Conservation (phyloP, 1,140 invertebrate species). For the Heterodera schachtii region DNA sequence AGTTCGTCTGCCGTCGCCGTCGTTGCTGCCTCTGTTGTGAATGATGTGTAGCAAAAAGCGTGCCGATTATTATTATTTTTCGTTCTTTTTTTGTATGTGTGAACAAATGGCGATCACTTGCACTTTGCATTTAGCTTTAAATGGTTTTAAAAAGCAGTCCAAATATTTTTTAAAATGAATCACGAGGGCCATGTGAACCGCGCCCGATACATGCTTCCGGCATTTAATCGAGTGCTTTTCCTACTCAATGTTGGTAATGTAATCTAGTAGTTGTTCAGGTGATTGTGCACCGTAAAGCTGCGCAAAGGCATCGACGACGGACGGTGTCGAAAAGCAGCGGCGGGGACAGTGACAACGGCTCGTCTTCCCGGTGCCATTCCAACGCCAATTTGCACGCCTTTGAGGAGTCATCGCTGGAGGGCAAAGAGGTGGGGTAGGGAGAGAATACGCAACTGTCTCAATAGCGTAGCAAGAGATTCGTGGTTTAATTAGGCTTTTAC, state of each 20-base stretch:
- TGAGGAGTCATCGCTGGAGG: background rate
- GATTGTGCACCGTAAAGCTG: slow-evolving; percentile 50
- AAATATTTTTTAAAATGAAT: background rate
- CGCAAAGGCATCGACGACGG: slow-evolving; percentile 23
- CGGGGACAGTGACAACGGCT: background rate
- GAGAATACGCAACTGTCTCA: too few species aligned
- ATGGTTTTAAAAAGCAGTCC: background rate
- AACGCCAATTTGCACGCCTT: slow-evolving; percentile 9
- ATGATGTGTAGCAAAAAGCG: background rate
- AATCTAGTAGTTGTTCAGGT: slow-evolving; percentile 37
- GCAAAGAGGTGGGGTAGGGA: background rate
- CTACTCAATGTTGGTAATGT: too few species aligned
- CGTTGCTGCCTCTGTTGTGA: background rate
- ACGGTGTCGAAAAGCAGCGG: slow-evolving; percentile 36
- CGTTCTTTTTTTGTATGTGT: background rate
- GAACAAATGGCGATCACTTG: background rate
- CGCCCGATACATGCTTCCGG: too few species aligned
- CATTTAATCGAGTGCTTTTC: too few species aligned
- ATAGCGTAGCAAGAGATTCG: too few species aligned
- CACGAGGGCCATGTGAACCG: too few species aligned
- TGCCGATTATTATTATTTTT: background rate
- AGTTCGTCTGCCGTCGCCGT: background rate
- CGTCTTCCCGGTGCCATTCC: slow-evolving; percentile 11
- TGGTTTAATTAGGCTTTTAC: too few species aligned
- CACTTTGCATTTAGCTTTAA: background rate